These are phyloP conservation scores for Tauraco erythrolophus DNA, from an alignment of 2,113 vertebrate genomes.

Conservation along the genomic window DNA sequence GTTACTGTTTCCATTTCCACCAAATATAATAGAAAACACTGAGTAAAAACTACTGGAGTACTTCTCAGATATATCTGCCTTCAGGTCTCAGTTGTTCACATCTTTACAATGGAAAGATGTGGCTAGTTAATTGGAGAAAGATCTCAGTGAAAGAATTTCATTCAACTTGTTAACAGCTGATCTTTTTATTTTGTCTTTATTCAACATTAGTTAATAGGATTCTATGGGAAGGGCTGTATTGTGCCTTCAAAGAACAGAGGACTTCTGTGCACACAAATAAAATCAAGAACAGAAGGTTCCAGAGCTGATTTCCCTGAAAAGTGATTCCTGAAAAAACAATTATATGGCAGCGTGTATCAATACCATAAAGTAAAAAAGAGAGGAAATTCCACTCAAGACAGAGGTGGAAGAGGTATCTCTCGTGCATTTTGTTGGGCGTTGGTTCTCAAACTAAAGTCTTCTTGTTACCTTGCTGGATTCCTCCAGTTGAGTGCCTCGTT, in stretches of 20 bases:
- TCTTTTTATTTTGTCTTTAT: conserved; percentile 56
- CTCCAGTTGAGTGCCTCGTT: conserved; percentile 95
- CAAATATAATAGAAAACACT: background rate
- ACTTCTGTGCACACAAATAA: conserved; percentile 1
- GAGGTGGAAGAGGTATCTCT: background rate
- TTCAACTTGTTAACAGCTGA: conserved; percentile 37
- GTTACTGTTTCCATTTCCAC: background rate
- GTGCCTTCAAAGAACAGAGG: background rate
- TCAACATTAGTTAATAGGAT: conserved; percentile 23
- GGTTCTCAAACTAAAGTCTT: conserved; percentile 5
- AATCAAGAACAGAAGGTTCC: background rate
- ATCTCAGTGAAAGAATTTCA: conserved; percentile 36
- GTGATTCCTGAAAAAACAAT: background rate
- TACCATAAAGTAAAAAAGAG: background rate
- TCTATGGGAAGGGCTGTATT: background rate
- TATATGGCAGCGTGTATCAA: background rate
- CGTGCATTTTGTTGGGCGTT: background rate
- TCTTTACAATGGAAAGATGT: conserved; percentile 4
- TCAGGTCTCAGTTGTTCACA: background rate
- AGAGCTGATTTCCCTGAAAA: background rate
- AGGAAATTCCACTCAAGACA: conserved; percentile 12
- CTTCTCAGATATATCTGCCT: background rate
- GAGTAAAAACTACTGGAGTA: background rate
- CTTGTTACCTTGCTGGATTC: conserved; percentile 89
- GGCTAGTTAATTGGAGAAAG: background rate